phyloP scores from a whole-genome alignment of 2,113 vertebrate species.

The Chelonoidis abingdonii region DNA sequence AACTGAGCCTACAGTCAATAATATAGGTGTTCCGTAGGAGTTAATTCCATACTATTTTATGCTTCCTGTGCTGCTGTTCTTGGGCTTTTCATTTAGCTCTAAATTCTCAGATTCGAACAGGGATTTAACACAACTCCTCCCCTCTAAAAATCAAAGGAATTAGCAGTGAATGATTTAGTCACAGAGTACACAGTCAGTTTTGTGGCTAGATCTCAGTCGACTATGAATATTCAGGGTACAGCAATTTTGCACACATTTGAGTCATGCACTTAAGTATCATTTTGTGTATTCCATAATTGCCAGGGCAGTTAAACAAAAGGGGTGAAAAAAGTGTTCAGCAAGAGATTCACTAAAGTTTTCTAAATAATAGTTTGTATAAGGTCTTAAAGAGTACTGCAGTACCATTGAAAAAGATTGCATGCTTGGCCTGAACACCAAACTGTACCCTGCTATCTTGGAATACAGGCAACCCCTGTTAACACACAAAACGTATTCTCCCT shows the following conservation, averaged over 20 bases:
- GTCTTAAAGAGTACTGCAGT: not conserved
- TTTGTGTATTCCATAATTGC: constrained; percentile 58
- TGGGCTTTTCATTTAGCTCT: constrained; percentile 42
- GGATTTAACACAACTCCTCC: not conserved
- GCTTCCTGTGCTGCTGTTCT: not conserved
- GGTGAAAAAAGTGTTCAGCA: constrained; percentile 33
- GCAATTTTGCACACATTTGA: constrained; percentile 44
- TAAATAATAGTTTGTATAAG: not conserved
- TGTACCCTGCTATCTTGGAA: not conserved
- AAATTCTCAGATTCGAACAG: constrained; percentile 21
- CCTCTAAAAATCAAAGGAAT: not conserved
- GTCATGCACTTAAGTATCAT: constrained; percentile 60
- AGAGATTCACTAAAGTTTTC: constrained; percentile 35
- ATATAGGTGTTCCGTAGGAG: not conserved
- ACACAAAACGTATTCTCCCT: not conserved
- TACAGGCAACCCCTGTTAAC: not conserved
- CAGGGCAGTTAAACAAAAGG: constrained; percentile 64
- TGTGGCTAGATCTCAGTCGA: constrained; percentile 43
- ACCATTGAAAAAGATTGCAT: not conserved
- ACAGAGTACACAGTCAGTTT: constrained; percentile 54
- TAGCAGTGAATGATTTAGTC: constrained; percentile 51
- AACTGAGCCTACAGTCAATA: not conserved
- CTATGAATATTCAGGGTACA: constrained; percentile 36
- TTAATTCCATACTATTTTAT: constrained; percentile 7
- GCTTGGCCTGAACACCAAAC: not conserved